Evolutionary conservation across 2,797 vertebrate species (phyloP).

Genomic region (Myotis myotis): DNA sequence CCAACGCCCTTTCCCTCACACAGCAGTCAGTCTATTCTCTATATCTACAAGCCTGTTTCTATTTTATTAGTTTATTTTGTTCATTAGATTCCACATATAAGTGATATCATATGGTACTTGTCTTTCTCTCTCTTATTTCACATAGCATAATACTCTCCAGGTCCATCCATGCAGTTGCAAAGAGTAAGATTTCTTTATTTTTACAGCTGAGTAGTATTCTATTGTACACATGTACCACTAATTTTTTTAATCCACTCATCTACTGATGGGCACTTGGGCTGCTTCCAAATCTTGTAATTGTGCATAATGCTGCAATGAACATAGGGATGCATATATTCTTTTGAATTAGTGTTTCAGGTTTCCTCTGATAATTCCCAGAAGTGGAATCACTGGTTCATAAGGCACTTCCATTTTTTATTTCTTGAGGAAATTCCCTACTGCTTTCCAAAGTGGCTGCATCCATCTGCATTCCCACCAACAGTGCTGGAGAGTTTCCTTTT

Average conservation of each 20-base stretch:
- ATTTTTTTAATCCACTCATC: background rate
- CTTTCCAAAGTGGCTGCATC: background rate
- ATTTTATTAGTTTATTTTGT: background rate
- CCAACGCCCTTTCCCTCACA: background rate
- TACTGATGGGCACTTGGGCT: background rate
- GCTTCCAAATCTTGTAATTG: background rate
- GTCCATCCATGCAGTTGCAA: background rate
- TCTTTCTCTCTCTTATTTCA: background rate
- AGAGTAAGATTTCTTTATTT: background rate
- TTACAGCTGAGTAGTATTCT: background rate
- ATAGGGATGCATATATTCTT: background rate
- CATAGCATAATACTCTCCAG: background rate
- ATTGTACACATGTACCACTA: background rate
- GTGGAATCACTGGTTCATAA: background rate
- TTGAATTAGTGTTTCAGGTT: background rate
- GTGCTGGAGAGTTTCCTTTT: background rate
- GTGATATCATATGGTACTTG: background rate
- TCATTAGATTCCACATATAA: background rate
- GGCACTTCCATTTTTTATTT: background rate
- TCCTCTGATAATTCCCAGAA: background rate
- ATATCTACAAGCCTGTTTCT: background rate
- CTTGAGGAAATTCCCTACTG: background rate
- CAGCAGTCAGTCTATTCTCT: background rate
- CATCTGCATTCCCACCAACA: background rate
- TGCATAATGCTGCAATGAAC: background rate